These are phyloP conservation scores for Lutjanus erythropterus DNA, from an alignment of 2,113 vertebrate genomes.

Conservation along the genomic window DNA sequence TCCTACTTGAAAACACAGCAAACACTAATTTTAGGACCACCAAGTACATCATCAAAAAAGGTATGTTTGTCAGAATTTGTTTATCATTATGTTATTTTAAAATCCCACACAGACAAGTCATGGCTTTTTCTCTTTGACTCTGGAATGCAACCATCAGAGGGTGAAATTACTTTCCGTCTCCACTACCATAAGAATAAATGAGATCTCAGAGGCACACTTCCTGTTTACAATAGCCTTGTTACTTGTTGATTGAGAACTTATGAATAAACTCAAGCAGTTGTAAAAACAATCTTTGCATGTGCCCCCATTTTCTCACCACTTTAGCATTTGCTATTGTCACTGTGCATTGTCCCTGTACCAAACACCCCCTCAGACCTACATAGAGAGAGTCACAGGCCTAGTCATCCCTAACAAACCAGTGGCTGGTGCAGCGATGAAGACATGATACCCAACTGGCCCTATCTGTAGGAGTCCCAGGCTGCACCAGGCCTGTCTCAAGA, in stretches of 20 bases:
- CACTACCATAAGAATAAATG: slow-evolving; percentile 45
- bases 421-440: neutral
- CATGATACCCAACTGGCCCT: neutral
- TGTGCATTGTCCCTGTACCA: too few species aligned
- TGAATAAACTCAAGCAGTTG: slow-evolving; percentile 20
- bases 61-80: slow-evolving; percentile 8
- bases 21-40: neutral
- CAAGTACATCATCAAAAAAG: neutral
- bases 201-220: slow-evolving; percentile 52
- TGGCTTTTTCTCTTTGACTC: slow-evolving; percentile 21
- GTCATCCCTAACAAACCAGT: slow-evolving; percentile 3
- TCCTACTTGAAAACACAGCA: neutral
- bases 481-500: neutral
- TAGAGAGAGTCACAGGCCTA: neutral
- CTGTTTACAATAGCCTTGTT: slow-evolving; percentile 49
- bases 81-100: slow-evolving; percentile 17
- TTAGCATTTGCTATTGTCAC: slow-evolving; percentile 6
- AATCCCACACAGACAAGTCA: slow-evolving; percentile 36
- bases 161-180: slow-evolving; percentile 41
- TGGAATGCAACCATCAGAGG: slow-evolving; percentile 46
- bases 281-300: slow-evolving; percentile 6
- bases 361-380: neutral
- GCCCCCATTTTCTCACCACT: slow-evolving; percentile 22
- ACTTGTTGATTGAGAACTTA: slow-evolving; percentile 33
- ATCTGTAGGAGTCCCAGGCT: neutral